Conservation (phyloP, 1,140 invertebrate genomes). For the Plutomurus gul region DNA sequence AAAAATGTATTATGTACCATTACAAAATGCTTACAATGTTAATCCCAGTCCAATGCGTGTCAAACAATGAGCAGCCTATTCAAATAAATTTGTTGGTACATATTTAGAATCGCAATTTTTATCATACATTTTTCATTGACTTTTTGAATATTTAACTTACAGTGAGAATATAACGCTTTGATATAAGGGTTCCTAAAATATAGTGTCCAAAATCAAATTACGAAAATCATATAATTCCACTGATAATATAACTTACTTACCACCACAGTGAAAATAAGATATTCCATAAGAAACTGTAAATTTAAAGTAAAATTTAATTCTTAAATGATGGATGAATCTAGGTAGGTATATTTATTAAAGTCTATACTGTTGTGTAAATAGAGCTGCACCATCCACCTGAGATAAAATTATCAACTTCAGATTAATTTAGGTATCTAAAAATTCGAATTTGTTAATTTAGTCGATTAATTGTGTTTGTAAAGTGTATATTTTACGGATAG, state of each 20-base stretch:
- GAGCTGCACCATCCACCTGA: background rate
- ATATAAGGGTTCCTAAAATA: background rate
- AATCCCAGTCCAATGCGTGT: background rate
- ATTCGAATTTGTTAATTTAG: background rate
- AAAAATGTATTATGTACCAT: background rate
- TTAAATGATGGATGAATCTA: background rate
- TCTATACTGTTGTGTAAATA: slow-evolving; percentile 22
- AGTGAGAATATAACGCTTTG: background rate
- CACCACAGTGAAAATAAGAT: background rate
- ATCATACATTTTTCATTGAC: no score
- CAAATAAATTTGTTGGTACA: no score
- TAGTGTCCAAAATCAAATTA: no score
- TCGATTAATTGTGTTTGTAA: background rate
- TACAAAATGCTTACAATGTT: background rate
- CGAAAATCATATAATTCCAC: no score
- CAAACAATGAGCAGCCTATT: slow-evolving; percentile 24
- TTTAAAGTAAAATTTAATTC: background rate
- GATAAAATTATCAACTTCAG: background rate
- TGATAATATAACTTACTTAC: no score
- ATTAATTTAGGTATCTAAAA: background rate
- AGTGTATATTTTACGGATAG: background rate
- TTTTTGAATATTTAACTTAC: no score
- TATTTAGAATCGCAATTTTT: no score
- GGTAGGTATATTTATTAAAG: no score
- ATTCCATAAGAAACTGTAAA: background rate